These are phyloP conservation scores for Lates japonicus DNA, from an alignment of 2,797 vertebrate genomes.

Conservation along the genomic window DNA sequence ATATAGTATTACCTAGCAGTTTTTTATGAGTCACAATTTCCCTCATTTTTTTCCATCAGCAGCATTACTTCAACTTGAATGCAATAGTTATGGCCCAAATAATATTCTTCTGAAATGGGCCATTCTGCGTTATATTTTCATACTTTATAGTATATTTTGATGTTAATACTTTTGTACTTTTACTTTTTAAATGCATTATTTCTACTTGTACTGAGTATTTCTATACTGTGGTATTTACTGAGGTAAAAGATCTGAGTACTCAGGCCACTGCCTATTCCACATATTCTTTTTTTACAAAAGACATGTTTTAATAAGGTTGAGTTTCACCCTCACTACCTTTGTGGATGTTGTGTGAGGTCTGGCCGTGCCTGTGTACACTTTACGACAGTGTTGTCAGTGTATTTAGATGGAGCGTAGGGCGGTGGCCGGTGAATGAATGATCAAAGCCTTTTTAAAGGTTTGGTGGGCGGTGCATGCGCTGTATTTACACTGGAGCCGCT, in stretches of 20 bases:
- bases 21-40: neutral
- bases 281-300: neutral
- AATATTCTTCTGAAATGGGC: neutral
- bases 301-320: neutral
- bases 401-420: constrained; percentile 74
- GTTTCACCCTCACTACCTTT: constrained; percentile 12
- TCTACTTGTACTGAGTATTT: neutral
- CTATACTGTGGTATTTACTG: neutral
- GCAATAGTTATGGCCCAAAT: neutral
- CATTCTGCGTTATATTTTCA: neutral
- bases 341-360: neutral
- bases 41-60: neutral
- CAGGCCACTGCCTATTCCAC: neutral
- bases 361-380: constrained; percentile 24
- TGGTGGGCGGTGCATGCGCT: constrained; percentile 73
- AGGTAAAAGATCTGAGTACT: neutral
- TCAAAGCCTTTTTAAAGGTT: constrained; percentile 74
- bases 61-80: neutral
- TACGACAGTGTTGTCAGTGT: constrained; percentile 46
- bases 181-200: neutral
- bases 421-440: constrained; percentile 81
- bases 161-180: too few relatives aligned
- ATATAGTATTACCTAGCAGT: too few relatives aligned
- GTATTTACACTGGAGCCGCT: constrained; percentile 76
- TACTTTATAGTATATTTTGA: too few relatives aligned